phyloP scores from a whole-genome alignment of 2,113 vertebrate species.

The Anarhynchus alexandrinus region DNA sequence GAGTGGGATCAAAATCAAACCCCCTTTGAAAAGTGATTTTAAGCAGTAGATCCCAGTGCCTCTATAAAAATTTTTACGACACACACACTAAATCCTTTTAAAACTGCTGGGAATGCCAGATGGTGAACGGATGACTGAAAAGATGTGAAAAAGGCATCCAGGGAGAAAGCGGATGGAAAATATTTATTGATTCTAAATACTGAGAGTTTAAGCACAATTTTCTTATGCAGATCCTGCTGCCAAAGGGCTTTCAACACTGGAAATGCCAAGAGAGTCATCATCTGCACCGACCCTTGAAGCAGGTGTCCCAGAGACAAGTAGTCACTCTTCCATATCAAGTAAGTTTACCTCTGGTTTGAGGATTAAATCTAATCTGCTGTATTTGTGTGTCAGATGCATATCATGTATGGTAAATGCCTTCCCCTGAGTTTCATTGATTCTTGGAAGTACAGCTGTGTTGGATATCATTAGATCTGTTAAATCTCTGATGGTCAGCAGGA shows the following conservation, averaged over 20 bases:
- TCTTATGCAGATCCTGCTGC: conserved; percentile 81
- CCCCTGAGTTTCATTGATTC: not conserved
- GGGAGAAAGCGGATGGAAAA: not conserved
- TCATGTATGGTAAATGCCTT: not conserved
- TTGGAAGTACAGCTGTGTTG: not conserved
- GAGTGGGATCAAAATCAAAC: not conserved
- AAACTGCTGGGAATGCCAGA: not conserved
- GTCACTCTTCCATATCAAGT: conserved; percentile 94
- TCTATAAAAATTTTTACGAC: not conserved
- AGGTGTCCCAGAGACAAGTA: conserved; percentile 88
- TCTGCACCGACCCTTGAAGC: conserved; percentile 94
- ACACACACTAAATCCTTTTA: not conserved
- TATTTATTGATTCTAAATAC: not conserved
- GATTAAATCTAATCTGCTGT: not conserved
- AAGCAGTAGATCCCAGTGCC: not conserved
- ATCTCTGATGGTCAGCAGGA: not conserved
- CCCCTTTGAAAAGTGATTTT: not conserved
- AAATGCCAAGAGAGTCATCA: conserved; percentile 93
- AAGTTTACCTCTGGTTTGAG: conserved; percentile 63
- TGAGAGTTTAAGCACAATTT: conserved; percentile 26
- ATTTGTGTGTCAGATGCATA: not conserved
- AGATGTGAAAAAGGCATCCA: not conserved
- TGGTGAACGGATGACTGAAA: not conserved
- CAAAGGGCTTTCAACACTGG: conserved; percentile 89
- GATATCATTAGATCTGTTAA: not conserved